phyloP scores from a whole-genome alignment of 2,113 vertebrate species.

The Phalacrocorax pelagicus region DNA sequence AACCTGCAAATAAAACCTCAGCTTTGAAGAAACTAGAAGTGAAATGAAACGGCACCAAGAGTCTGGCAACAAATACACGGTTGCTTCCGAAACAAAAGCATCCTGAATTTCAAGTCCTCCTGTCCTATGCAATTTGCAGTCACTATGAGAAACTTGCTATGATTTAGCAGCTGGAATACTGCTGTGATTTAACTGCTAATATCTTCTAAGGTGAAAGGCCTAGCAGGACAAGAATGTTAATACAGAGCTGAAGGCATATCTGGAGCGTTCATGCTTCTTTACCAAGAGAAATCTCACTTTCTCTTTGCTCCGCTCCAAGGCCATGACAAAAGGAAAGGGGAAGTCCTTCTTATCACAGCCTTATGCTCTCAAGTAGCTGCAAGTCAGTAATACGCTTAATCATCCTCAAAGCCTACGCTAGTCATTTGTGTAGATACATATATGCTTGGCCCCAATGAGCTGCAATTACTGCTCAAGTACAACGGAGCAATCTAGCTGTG shows the following conservation, averaged over 20 bases:
- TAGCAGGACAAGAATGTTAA: neutral
- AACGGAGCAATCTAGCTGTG: neutral
- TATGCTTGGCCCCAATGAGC: neutral
- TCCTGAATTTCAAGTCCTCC: neutral
- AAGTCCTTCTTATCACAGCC: neutral
- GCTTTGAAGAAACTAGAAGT: neutral
- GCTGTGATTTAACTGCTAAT: neutral
- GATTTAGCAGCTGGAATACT: neutral
- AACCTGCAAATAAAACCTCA: neutral
- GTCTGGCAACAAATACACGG: neutral
- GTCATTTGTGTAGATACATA: neutral
- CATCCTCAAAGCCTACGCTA: neutral
- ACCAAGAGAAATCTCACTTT: neutral
- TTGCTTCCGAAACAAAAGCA: neutral
- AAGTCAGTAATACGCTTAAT: neutral
- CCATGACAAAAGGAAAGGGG: neutral
- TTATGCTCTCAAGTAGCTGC: neutral
- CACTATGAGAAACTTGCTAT: neutral
- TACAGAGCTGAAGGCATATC: neutral
- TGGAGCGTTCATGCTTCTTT: neutral
- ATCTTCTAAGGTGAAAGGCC: neutral
- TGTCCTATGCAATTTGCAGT: neutral
- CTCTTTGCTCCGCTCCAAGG: neutral
- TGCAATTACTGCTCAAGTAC: neutral
- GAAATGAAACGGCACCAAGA: neutral